Conservation (phyloP, 1,140 invertebrate species). For the Macrostomum lignano region DNA sequence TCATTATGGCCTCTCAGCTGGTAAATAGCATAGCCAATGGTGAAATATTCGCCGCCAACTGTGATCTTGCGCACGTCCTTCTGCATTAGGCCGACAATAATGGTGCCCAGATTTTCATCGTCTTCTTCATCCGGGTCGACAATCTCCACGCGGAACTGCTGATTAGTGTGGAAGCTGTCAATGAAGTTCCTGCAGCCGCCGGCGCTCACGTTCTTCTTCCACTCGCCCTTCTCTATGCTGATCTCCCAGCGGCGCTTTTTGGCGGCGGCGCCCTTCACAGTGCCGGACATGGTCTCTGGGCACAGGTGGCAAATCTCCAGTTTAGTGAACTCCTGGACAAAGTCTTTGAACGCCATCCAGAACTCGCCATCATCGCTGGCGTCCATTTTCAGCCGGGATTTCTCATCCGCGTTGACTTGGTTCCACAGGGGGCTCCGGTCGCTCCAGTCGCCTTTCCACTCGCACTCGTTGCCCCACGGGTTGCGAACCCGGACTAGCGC, state of each 20-base stretch:
- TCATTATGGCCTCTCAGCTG: too few relatives aligned
- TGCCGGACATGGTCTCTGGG: conserved; percentile 57
- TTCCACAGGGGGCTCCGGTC: conserved; percentile 46
- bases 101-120: conserved; percentile 4
- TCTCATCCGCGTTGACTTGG: conserved; percentile 57
- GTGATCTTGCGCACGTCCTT: conserved; percentile 8
- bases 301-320: conserved; percentile 84
- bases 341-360: conserved; percentile 28
- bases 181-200: conserved; percentile 40
- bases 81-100: conserved; percentile 10
- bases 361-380: conserved; percentile 89
- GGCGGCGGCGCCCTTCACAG: conserved; percentile 16
- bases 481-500: conserved; percentile 57
- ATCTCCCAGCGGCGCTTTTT: conserved; percentile 5
- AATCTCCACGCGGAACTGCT: conserved; percentile 65
- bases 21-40: conserved; percentile 6
- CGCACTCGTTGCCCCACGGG: conserved; percentile 86
- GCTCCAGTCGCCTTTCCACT: conserved; percentile 56
- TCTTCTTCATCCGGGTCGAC: conserved; percentile 44
- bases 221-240: conserved; percentile 2
- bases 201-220: conserved; percentile 4
- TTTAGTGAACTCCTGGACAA: conserved; percentile 17
- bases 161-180: conserved; percentile 78
- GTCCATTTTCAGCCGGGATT: conserved; percentile 53
- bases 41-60: conserved; percentile 3